These are phyloP conservation scores for Peromyscus polionotus DNA, from an alignment of 2,113 vertebrate genomes.

Conservation along the genomic window DNA sequence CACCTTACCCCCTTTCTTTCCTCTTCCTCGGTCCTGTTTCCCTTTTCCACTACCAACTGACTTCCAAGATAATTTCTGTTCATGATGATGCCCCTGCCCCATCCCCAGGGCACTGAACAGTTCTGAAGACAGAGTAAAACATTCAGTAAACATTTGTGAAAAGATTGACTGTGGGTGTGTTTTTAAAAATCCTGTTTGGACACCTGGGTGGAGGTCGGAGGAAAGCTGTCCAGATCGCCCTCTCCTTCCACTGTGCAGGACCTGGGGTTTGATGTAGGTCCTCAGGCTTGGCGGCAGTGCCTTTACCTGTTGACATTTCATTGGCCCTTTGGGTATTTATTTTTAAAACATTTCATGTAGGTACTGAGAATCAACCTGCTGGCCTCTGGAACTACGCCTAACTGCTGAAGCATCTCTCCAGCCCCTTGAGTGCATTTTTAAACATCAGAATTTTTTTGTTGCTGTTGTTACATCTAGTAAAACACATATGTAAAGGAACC, in stretches of 20 bases:
- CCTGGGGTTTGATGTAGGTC: neutral
- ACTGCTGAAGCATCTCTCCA: too few species aligned
- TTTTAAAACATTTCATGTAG: neutral
- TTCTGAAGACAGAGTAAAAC: neutral
- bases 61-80: neutral
- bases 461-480: neutral
- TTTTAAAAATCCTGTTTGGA: neutral
- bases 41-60: neutral
- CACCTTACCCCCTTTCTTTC: neutral
- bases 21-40: neutral
- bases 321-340: neutral
- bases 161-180: neutral
- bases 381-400: neutral
- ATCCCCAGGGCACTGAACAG: neutral
- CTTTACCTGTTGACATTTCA: neutral
- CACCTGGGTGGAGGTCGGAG: neutral
- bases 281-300: neutral
- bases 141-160: neutral
- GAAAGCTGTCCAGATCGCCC: neutral
- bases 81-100: neutral
- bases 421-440: neutral
- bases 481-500: neutral
- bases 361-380: neutral
- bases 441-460: too few species aligned
- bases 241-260: neutral